A percentile compares a stretch with the other conserved stretches of the same genome.
Evolutionary conservation across 2,888 invertebrate species (phyloP).

Genomic region (Sarcophaga variegata): DNA sequence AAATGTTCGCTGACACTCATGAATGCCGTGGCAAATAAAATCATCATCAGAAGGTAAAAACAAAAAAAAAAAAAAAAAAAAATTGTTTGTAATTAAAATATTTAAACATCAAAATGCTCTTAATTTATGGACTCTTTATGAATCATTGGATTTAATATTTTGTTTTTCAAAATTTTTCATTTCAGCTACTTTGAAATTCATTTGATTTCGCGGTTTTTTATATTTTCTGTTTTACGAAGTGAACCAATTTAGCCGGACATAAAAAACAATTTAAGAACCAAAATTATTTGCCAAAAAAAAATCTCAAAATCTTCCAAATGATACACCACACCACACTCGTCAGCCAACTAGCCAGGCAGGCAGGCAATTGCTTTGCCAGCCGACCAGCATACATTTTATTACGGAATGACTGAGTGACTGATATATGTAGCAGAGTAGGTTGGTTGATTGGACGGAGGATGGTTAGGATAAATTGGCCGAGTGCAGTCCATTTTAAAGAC

Average conservation of each 20-base stretch:
- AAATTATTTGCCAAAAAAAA: not conserved
- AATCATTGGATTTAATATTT: constrained; percentile 42
- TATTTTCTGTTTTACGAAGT: not conserved
- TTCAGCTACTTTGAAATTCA: not conserved
- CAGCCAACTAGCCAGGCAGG: not conserved
- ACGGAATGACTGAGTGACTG: not conserved
- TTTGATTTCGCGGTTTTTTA: too few species aligned
- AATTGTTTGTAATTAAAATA: constrained; percentile 11
- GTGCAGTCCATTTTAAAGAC: constrained; percentile 47
- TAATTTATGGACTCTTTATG: constrained; percentile 54
- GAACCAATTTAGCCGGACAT: not conserved
- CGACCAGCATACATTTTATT: not conserved
- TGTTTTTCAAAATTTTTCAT: not conserved
- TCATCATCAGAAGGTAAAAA: constrained; percentile 12
- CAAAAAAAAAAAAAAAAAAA: constrained; percentile 12
- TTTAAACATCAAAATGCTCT: constrained; percentile 43
- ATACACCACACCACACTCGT: not conserved
- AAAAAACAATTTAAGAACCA: not conserved
- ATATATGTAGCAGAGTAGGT: not conserved
- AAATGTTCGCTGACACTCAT: constrained; percentile 41
- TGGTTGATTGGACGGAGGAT: not conserved
- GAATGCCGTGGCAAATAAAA: constrained; percentile 19
- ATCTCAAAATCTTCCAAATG: too few species aligned
- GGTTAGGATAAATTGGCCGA: constrained; percentile 30
- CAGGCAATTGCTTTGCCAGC: too few species aligned